phyloP scores from a whole-genome alignment of 2,888 invertebrate genomes.

The Drosophila mimica region DNA sequence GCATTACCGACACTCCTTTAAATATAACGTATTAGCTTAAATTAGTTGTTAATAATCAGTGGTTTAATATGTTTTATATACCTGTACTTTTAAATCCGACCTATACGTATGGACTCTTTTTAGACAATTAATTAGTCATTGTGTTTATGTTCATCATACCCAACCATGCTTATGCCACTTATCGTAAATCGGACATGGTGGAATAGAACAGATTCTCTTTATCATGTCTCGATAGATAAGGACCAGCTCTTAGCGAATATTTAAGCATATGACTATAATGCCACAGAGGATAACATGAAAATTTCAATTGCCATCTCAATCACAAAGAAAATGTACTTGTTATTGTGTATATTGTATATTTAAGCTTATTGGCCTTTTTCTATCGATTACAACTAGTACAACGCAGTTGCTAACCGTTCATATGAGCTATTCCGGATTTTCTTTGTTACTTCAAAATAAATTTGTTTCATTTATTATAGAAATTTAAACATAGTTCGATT shows the following conservation, averaged over 20 bases:
- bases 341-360: too few relatives aligned
- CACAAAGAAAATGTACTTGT: not conserved
- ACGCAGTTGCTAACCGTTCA: not conserved
- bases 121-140: conserved; percentile 55
- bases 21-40: conserved; percentile 15
- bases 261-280: not conserved
- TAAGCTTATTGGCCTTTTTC: not conserved
- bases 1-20: conserved; percentile 15
- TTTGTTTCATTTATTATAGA: not conserved
- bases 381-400: not conserved
- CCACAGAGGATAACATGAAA: not conserved
- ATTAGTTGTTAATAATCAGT: conserved; percentile 19
- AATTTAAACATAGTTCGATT: not conserved
- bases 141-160: conserved; percentile 45
- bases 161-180: conserved; percentile 18
- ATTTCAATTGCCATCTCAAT: not conserved
- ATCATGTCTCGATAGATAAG: not conserved
- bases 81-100: conserved; percentile 50
- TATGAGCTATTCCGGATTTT: not conserved
- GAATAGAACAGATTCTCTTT: conserved; percentile 27
- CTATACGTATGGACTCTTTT: conserved; percentile 17
- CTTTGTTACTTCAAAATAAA: not conserved
- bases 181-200: conserved; percentile 38
- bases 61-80: conserved; percentile 16
- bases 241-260: not conserved